Percentiles rank a stretch among this genome's conserved stretches.
These are phyloP conservation scores for Macrosteles quadrilineatus DNA, from an alignment of 1,140 invertebrate genomes.

Conservation along the genomic window DNA sequence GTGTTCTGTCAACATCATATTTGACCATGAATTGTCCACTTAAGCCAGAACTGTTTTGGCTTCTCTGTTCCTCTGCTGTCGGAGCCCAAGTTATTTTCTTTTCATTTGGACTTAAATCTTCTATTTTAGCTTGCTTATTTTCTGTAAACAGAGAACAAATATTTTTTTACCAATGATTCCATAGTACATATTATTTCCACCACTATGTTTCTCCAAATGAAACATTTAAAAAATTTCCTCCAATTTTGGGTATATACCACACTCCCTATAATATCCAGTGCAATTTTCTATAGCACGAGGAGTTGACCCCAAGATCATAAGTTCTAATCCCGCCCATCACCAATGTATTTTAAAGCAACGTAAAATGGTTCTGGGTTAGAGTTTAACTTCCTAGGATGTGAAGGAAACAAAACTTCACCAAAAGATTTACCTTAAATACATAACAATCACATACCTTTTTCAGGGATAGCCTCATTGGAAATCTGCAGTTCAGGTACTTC, in stretches of 20 bases:
- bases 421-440: too few species aligned
- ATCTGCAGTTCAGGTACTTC: constrained; percentile 60
- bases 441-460: constrained; percentile 35
- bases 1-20: constrained; percentile 60
- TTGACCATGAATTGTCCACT: constrained; percentile 64
- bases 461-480: constrained; percentile 58
- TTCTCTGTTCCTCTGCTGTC: constrained; percentile 50
- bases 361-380: too few species aligned
- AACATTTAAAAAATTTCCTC: not conserved
- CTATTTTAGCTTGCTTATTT: constrained; percentile 27
- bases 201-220: not conserved
- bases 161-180: too few species aligned
- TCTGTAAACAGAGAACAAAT: constrained; percentile 3
- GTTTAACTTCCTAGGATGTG: too few species aligned
- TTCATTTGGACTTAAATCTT: constrained; percentile 14
- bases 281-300: too few species aligned
- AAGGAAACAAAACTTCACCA: too few species aligned
- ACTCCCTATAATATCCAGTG: too few species aligned
- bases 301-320: too few species aligned
- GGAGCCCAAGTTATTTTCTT: constrained; percentile 39
- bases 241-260: too few species aligned
- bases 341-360: too few species aligned
- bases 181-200: not conserved
- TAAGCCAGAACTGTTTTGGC: constrained; percentile 53
- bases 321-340: too few species aligned